Base-by-base conservation (phyloP, 2,113 vertebrate genomes). In the Jaculus jaculus region DNA sequence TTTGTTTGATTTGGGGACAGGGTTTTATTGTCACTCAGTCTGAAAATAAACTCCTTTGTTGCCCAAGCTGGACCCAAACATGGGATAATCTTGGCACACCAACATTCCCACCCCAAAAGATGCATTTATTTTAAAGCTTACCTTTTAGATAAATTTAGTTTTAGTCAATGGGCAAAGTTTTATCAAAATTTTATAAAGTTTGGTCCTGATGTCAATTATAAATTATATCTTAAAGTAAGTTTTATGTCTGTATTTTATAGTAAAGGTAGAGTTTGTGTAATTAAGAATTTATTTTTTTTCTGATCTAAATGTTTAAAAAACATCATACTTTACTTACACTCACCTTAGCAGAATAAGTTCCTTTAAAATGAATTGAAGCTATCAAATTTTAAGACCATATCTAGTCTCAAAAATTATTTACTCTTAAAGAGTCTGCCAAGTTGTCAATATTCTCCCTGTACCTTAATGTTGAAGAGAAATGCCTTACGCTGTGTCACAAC, bases 141-240 rank as follows among this genome's bases (percentile, higher is more conserved):
- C 9, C 24, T 92, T 69, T 74, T 75, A 85, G 47, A 23, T 69
- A 86, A 74, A 81, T 69, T 90, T 94, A 3, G 5, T 61, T 85
- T 9, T 60, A 13, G 12, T 85, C 37, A 96, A 66, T 10, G n/a
- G 88, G 1, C 18, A 65, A 71, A 21, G 7, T 39, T 65, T 7
- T 23, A 10, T 81, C 30, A 47, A 88, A 3, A 8, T 42, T 84
- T 90, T 47, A 18, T 66, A 28, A 1, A 60, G 2, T 81, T 66
- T 61, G 10, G 39, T 54, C 1, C 6, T 60, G 72, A 88, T n/a
- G 1, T 71, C 37, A 86, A 37, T 47, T 58, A 78, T 18, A 91
- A 74, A 39, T 32, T 26, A 75, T 75, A 11, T 74, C 93, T 51
- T 20, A 87, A 97, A 15, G 10, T 54, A 54, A 54, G 54, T 54